Conservation (phyloP, 2,113 vertebrate species). For the Corythoichthys haematopterus region DNA sequence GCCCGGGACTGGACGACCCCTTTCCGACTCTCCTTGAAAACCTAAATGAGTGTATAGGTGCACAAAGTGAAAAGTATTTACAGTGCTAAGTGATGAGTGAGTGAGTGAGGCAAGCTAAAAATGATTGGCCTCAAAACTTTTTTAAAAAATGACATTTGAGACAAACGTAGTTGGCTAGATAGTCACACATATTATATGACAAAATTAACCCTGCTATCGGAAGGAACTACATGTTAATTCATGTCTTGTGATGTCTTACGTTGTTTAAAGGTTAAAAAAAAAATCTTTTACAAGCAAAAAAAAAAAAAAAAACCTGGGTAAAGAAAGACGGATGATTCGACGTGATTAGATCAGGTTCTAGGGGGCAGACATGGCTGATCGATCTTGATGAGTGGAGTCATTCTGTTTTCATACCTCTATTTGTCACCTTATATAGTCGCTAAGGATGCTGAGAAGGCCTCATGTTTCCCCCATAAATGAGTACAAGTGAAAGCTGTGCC, state of each 20-base stretch:
- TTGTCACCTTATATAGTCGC: slow-evolving; percentile 35
- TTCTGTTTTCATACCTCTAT: slow-evolving; percentile 24
- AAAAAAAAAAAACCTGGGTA: neutral
- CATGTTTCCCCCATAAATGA: slow-evolving; percentile 24
- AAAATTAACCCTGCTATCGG: too few species aligned
- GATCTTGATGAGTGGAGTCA: slow-evolving; percentile 39
- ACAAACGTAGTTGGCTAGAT: too few species aligned
- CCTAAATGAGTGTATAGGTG: too few species aligned
- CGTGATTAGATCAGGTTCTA: slow-evolving; percentile 26
- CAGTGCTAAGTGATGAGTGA: too few species aligned
- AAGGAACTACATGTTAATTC: neutral
- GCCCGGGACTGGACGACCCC: too few species aligned
- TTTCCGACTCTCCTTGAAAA: too few species aligned
- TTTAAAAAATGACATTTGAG: too few species aligned
- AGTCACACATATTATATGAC: too few species aligned
- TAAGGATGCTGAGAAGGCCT: slow-evolving; percentile 19
- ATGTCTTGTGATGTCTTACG: neutral
- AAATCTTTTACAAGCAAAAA: neutral
- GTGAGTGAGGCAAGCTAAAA: too few species aligned
- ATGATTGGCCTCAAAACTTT: too few species aligned
- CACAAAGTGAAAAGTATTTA: too few species aligned
- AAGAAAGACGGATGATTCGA: slow-evolving; percentile 20
- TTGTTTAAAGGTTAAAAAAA: neutral
- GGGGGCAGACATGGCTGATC: slow-evolving; percentile 33
- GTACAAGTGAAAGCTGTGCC: slow-evolving; percentile 3